Conservation (phyloP, 2,888 invertebrate genomes). For the Esperia sulphurella region DNA sequence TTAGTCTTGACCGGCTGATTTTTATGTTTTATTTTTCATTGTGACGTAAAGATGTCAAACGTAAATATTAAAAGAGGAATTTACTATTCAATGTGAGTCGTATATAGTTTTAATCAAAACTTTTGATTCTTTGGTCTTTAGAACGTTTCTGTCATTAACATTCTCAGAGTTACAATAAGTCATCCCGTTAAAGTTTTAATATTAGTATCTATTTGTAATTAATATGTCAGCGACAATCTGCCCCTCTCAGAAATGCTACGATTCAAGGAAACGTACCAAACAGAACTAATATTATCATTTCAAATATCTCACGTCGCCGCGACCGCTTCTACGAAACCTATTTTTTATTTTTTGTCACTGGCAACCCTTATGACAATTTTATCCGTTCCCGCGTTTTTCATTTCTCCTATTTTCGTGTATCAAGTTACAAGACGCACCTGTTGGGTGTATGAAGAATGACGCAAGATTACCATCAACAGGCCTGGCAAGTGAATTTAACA, state of each 20-base stretch:
- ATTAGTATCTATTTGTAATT: slow-evolving; percentile 47
- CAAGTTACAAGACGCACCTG: slow-evolving; percentile 50
- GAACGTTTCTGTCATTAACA: too few species aligned
- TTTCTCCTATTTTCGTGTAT: slow-evolving; percentile 40
- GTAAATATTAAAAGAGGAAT: too few species aligned
- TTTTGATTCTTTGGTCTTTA: too few species aligned
- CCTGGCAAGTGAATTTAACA: too few species aligned
- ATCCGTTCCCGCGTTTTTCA: slow-evolving; percentile 46
- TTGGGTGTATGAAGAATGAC: slow-evolving; percentile 19
- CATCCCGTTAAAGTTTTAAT: background rate
- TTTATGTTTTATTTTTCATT: too few species aligned
- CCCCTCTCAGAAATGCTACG: slow-evolving; percentile 36
- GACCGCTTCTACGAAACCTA: slow-evolving; percentile 53
- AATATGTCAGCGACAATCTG: slow-evolving; percentile 47
- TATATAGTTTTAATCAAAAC: too few species aligned
- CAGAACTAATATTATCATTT: slow-evolving; percentile 68
- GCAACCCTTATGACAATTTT: slow-evolving; percentile 41
- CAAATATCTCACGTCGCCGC: slow-evolving; percentile 64
- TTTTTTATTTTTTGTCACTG: slow-evolving; percentile 39
- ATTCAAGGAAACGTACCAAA: slow-evolving; percentile 52
- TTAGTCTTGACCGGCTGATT: too few species aligned
- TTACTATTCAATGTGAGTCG: too few species aligned
- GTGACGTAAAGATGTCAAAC: too few species aligned
- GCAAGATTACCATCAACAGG: slow-evolving; percentile 1
- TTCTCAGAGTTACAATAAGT: too few species aligned